phyloP scores from a whole-genome alignment of 2,797 vertebrate genomes.

The Balearica regulorum region DNA sequence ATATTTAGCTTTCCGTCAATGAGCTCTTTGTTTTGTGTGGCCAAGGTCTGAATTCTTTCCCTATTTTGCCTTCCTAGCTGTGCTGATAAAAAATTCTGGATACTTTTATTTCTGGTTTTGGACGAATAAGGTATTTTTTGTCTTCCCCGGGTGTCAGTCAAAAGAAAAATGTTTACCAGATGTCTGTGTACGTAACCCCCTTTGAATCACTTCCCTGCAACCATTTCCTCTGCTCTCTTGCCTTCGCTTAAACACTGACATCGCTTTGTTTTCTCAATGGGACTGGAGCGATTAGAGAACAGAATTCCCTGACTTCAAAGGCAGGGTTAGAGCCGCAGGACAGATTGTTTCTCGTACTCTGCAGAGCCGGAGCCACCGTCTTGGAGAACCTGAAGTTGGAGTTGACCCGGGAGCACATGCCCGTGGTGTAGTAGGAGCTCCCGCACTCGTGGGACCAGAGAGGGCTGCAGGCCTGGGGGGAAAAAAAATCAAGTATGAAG shows the following conservation, averaged over 20 bases:
- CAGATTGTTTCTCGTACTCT: constrained; percentile 79
- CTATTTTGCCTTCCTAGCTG: neutral
- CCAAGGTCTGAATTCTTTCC: neutral
- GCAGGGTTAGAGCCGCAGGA: neutral
- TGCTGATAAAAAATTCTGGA: constrained; percentile 22
- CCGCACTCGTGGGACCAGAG: constrained; percentile 99
- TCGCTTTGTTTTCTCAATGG: neutral
- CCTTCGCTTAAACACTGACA: neutral
- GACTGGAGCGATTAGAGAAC: neutral
- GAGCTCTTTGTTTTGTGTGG: neutral
- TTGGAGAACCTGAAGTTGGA: constrained; percentile 95
- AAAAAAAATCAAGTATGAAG: neutral
- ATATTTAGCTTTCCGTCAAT: neutral
- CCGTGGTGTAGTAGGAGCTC: constrained; percentile 98
- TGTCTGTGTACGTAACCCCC: neutral
- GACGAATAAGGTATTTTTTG: constrained; percentile 9
- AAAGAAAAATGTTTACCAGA: neutral
- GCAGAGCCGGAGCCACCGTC: constrained; percentile 93
- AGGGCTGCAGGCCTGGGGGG: constrained; percentile 90
- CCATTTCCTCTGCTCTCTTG: neutral
- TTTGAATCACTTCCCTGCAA: neutral
- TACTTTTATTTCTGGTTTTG: neutral
- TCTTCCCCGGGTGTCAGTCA: neutral
- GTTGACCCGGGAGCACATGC: constrained; percentile 95
- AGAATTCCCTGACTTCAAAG: neutral